Percentiles rank a stretch among this genome's conserved stretches.
phyloP scores from a whole-genome alignment of 2,113 vertebrate species.

The Barbus barbus region DNA sequence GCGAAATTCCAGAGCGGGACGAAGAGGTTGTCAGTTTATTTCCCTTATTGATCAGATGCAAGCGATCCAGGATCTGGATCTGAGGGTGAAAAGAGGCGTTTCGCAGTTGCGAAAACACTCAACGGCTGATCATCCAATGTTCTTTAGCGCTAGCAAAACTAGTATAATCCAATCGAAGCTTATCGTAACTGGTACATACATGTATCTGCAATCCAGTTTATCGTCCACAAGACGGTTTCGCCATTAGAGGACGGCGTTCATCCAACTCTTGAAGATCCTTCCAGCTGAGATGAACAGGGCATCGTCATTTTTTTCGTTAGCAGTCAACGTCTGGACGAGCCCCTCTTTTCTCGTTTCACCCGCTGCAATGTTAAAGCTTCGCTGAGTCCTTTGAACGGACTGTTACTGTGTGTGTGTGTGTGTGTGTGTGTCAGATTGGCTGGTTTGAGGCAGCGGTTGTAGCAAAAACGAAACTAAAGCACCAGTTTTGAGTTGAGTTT shows the following conservation, averaged over 20 bases:
- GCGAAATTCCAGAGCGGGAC: conserved; percentile 43
- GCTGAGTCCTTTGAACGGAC: conserved; percentile 13
- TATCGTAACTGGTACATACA: conserved; percentile 50
- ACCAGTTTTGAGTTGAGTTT: neutral
- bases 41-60: conserved; percentile 35
- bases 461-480: conserved; percentile 30
- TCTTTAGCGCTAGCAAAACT: too few species aligned
- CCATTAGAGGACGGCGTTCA: neutral
- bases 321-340: conserved; percentile 28
- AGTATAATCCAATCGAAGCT: conserved; percentile 39
- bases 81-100: conserved; percentile 41
- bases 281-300: neutral
- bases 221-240: neutral
- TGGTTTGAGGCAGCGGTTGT: conserved; percentile 50
- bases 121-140: too few species aligned
- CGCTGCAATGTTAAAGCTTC: conserved; percentile 51
- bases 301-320: conserved; percentile 16
- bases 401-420: too few species aligned
- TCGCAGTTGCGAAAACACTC: conserved; percentile 20
- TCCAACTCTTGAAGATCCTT: conserved; percentile 16
- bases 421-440: conserved; percentile 13
- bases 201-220: neutral
- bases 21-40: conserved; percentile 14
- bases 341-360: conserved; percentile 23
- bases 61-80: conserved; percentile 61